Percentiles rank a stretch among this genome's conserved stretches.
Conservation (phyloP, 2,113 vertebrate genomes). For the Amazona guildingii region DNA sequence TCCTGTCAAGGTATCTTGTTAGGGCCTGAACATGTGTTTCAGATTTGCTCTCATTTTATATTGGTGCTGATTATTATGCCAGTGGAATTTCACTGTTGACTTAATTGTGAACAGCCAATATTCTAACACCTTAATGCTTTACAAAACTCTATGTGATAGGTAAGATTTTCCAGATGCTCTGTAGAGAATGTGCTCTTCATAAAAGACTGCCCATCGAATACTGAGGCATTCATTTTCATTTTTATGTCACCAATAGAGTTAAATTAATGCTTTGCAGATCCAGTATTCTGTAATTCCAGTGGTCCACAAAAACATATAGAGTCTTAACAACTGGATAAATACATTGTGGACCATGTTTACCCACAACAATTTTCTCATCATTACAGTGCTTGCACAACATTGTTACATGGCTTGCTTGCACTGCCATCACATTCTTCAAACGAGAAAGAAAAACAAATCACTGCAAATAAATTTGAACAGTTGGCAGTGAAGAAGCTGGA, state of each 20-base stretch:
- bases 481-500: neutral
- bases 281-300: neutral
- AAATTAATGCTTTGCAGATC: neutral
- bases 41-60: neutral
- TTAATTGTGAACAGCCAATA: neutral
- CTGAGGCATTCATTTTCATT: neutral
- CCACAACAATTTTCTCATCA: neutral
- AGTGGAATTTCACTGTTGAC: neutral
- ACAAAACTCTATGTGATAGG: neutral
- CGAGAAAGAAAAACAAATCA: neutral
- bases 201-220: neutral
- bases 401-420: neutral
- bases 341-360: neutral
- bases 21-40: neutral
- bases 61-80: neutral
- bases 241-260: neutral
- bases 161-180: neutral
- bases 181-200: neutral
- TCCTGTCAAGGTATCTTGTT: neutral
- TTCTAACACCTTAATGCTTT: neutral
- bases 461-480: neutral
- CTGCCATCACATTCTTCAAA: conserved; percentile 10
- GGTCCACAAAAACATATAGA: neutral
- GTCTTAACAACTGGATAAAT: neutral
- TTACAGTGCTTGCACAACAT: conserved; percentile 17